Evolutionary conservation across 2,797 vertebrate genomes (phyloP), one percentile per base, ranked within the genome.

Genomic region (Onychomys torridus): DNA sequence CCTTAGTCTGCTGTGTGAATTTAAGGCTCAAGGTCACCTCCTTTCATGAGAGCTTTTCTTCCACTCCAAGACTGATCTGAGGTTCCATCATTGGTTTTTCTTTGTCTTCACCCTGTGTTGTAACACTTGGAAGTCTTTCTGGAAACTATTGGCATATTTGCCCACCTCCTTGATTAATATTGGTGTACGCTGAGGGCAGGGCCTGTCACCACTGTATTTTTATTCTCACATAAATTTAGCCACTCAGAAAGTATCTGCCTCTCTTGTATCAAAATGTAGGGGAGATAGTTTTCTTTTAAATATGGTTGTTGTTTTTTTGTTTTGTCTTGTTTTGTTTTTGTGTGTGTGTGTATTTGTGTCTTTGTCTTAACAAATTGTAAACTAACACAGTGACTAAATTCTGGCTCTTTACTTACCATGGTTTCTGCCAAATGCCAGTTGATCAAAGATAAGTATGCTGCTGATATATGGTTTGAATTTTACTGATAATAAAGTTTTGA

Each of bases 381-480:
- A 89, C 27, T 49, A 37, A 57, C 4, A 25, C 29, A 32, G 34
- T 32, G 23, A 67, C 40, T 46, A 59, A 75, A 6, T 75, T 43
- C 32, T 11, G 67, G 8, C 17, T 92, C 21, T 27, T 40, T 37
- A 8, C 63, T 79, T 77, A 46, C 94, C n/a, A 55, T 87, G 27
- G 19, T 73, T 57, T 78, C 76, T 90, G 52, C 34, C 79, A 91
- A 77, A 12, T 94, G 19, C 37, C 11, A 81, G 32, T 95, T 96
- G 94, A 91, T 96, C 89, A 91, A 89, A 95, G 90, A 7, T 89
- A 92, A 69, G 23, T 88, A 88, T 81, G 71, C 81, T 81, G 82
- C 81, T 81, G 78, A 82, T 78, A 79, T 27, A 76, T 84, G n/a
- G 25, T 87, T 90, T 93, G 63, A 89, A 93, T 91, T 87, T 77